These are phyloP conservation scores for Micropoecilia bifurca DNA, from an alignment of 2,797 vertebrate species.

Conservation along the genomic window DNA sequence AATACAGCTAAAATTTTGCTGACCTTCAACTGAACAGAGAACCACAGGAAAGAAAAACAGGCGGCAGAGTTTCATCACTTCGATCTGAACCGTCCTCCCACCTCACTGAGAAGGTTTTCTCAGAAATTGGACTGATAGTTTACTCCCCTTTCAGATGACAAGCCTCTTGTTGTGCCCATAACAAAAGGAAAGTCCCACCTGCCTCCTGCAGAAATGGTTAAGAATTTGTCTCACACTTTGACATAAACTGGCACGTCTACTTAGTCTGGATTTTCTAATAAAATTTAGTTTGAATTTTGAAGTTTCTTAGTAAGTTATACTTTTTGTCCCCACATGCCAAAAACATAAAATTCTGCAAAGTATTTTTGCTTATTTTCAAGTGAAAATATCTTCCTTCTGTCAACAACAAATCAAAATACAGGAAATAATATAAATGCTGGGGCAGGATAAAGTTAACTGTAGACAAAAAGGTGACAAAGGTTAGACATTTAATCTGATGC, in stretches of 20 bases:
- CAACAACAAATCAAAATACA: not conserved
- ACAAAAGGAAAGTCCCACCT: not conserved
- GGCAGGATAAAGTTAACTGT: not conserved
- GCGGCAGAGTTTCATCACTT: not conserved
- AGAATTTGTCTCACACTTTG: not conserved
- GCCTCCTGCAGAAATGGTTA: not conserved
- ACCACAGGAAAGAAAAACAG: not conserved
- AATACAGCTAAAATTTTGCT: not conserved
- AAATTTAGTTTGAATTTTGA: not conserved
- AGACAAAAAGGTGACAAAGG: not conserved
- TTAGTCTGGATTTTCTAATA: not conserved
- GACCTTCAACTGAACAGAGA: not conserved
- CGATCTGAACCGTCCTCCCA: not conserved
- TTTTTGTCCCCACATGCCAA: too few species aligned
- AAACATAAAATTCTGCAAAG: too few species aligned
- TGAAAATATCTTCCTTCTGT: not conserved
- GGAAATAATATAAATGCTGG: not conserved
- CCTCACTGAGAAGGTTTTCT: too few species aligned
- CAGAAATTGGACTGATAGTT: too few species aligned
- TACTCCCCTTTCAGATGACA: not conserved
- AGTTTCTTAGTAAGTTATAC: not conserved
- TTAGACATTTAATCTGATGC: not conserved
- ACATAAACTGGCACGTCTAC: not conserved
- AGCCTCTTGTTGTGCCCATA: not conserved
- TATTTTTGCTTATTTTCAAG: too few species aligned